Evolutionary conservation across 2,113 vertebrate species (phyloP), one percentile per base, ranked within the genome.

Genomic region (Kryptolebias marmoratus): DNA sequence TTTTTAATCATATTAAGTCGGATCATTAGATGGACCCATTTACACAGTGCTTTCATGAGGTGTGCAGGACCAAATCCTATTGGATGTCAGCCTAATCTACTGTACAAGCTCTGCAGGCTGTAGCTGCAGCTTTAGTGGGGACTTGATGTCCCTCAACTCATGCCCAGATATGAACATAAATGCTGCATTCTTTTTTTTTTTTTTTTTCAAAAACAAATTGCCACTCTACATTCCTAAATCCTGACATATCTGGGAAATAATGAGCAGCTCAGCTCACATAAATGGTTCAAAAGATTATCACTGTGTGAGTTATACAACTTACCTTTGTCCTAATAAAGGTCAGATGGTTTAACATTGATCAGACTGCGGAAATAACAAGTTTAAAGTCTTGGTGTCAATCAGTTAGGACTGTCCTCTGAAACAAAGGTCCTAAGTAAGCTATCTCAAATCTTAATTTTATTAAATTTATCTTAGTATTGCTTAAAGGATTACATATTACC

Each of bases 1-100:
- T 58, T 74, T 87, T 85, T 88, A 92, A 89, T 90, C 84, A 89
- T 86, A 85, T 88, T 89, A 89, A 80, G 66, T 50, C 78, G 87
- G 87, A 85, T 87, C 82, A 91, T 90, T 91, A 85, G 76, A 87
- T 82, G 70, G 86, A 73, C 86, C 75, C 85, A 83, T 89, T 89
- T 89, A 81, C 72, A 75, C 73, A 69, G 81, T 62, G 81, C 71
- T 89, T 88, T 91, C 71, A 87, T 73, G 84, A 88, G 74, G 81
- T 79, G 81, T 77, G 87, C 14, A 49, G 64, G 63, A 79, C 78
- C 77, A 87, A 90, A 90, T 89, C 88, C 92, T 87, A 66, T 90
- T 90, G 87, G 91, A 82, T 83, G 77, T 69, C 47, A 1, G 71
- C 87, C 88, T 91, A 92, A 93, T 91, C 88, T 85, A 72, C 64